Evolutionary conservation across 2,888 invertebrate species (phyloP).

Genomic region (Dioctria rufipes): DNA sequence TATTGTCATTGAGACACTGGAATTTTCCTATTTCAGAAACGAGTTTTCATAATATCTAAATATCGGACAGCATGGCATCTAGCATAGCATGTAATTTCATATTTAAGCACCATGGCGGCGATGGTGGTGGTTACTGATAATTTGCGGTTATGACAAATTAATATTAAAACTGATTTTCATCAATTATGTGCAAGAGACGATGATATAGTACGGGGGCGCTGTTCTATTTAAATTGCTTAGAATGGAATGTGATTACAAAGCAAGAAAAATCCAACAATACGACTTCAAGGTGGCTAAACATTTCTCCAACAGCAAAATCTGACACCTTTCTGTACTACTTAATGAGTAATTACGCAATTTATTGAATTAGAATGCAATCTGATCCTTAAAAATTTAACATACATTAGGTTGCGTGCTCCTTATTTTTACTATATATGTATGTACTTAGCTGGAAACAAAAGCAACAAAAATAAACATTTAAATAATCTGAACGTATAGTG

Average conservation of each 20-base stretch:
- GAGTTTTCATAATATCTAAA: too few species aligned
- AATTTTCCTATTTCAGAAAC: too few species aligned
- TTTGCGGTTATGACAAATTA: conserved; percentile 2
- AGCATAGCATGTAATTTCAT: too few species aligned
- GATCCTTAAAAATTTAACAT: conserved; percentile 42
- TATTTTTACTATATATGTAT: not conserved
- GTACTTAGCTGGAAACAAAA: not conserved
- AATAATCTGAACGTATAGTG: not conserved
- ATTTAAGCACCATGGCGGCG: too few species aligned
- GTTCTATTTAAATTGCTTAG: conserved; percentile 7
- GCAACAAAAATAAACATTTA: not conserved
- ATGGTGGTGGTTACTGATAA: not conserved
- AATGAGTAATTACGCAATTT: conserved; percentile 12
- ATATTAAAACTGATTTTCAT: not conserved
- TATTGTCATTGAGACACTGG: too few species aligned
- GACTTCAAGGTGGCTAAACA: not conserved
- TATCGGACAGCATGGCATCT: too few species aligned
- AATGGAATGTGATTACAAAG: conserved; percentile 38
- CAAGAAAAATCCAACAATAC: not conserved
- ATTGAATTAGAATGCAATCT: conserved; percentile 27
- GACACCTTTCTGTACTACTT: not conserved
- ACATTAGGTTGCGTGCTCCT: not conserved
- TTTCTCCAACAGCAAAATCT: not conserved
- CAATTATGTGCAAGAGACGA: conserved; percentile 34
- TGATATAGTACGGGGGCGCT: not conserved